Conservation (phyloP, 2,113 vertebrate species). For the Anolis carolinensis region DNA sequence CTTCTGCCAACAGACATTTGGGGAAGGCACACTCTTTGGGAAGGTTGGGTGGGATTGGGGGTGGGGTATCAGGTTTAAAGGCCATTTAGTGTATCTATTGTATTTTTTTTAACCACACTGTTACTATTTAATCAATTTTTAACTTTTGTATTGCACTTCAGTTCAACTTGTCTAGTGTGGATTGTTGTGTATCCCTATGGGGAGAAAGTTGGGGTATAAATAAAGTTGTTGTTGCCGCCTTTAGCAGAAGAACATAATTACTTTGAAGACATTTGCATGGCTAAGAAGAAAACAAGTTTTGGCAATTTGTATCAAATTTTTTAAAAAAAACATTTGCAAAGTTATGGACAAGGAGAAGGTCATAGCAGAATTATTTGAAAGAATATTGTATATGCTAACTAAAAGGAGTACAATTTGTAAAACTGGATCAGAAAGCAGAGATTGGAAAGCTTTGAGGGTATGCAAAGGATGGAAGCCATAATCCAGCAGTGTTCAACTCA, state of each 20-base stretch:
- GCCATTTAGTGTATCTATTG: too few relatives aligned
- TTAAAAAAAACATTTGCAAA: neutral
- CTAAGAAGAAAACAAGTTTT: neutral
- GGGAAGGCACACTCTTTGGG: too few relatives aligned
- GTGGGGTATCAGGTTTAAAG: too few relatives aligned
- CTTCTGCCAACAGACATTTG: too few relatives aligned
- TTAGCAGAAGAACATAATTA: conserved; percentile 6
- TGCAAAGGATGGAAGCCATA: neutral
- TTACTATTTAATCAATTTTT: too few relatives aligned
- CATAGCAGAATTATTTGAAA: neutral
- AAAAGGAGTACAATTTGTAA: neutral
- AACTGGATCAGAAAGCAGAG: neutral
- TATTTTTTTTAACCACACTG: too few relatives aligned
- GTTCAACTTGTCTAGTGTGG: too few relatives aligned
- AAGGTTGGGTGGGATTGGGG: too few relatives aligned
- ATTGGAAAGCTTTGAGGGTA: neutral
- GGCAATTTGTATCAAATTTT: neutral
- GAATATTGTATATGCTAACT: neutral
- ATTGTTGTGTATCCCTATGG: too few relatives aligned
- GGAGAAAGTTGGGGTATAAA: too few relatives aligned
- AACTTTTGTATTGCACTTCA: too few relatives aligned
- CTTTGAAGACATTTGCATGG: neutral
- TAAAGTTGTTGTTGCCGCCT: neutral
- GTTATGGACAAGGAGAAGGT: neutral
- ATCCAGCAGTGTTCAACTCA: too few relatives aligned